Conservation (phyloP, 2,888 invertebrate genomes). For the Dinocampus coccinellae region DNA sequence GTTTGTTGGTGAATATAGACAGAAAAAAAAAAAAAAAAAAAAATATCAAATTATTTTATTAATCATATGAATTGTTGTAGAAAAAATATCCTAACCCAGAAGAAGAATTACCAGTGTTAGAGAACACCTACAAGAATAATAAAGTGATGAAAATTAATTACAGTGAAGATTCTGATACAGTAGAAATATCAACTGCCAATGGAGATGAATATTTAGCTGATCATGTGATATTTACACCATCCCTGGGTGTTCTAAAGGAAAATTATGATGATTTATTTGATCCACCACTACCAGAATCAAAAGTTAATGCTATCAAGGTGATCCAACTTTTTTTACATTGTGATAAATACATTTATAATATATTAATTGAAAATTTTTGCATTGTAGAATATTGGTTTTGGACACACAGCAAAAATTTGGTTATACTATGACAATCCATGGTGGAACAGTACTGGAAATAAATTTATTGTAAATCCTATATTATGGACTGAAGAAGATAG, state of each 20-base stretch:
- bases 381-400: constrained; percentile 74
- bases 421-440: constrained; percentile 75
- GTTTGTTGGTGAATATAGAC: constrained; percentile 43
- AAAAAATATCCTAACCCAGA: constrained; percentile 57
- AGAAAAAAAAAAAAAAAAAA: no score
- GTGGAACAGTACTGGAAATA: constrained; percentile 70
- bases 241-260: constrained; percentile 79
- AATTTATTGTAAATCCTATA: constrained; percentile 67
- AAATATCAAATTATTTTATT: background rate
- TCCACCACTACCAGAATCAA: constrained; percentile 73
- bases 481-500: constrained; percentile 73
- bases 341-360: constrained; percentile 38
- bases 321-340: no score
- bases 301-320: constrained; percentile 73
- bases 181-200: constrained; percentile 63
- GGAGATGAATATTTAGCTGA: constrained; percentile 72
- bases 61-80: constrained; percentile 40
- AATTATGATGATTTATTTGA: constrained; percentile 71
- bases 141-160: constrained; percentile 55
- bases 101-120: constrained; percentile 55
- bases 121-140: constrained; percentile 52
- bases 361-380: no score
- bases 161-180: constrained; percentile 35
- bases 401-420: constrained; percentile 78
- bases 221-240: constrained; percentile 78